Evolutionary conservation across 2,797 vertebrate genomes (phyloP).

Genomic region (Trichosurus vulpecula): DNA sequence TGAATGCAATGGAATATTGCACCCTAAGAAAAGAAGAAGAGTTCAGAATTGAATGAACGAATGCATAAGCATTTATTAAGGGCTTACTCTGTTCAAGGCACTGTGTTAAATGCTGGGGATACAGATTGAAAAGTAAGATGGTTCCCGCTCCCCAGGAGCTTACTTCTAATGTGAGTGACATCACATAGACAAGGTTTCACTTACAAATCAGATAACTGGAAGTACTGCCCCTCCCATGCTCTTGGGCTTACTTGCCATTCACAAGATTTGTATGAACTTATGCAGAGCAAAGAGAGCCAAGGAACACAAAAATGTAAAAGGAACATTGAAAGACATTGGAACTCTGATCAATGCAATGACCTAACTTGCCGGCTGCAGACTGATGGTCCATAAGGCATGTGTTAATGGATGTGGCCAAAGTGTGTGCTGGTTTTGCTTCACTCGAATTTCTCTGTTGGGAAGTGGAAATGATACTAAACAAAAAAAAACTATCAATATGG

Average conservation of each 20-base stretch:
- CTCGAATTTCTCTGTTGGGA: neutral
- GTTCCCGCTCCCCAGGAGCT: neutral
- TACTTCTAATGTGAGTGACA: neutral
- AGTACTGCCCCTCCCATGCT: neutral
- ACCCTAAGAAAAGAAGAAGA: neutral
- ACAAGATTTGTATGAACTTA: neutral
- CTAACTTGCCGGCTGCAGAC: neutral
- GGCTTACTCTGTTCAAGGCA: neutral
- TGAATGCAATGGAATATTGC: neutral
- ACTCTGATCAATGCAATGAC: neutral
- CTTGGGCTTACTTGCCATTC: neutral
- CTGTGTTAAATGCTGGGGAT: neutral
- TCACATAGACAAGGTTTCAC: neutral
- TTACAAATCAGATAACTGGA: neutral
- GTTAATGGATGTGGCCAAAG: neutral
- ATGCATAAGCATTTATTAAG: neutral
- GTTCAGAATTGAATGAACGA: neutral
- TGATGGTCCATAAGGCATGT: neutral
- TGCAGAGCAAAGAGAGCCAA: neutral
- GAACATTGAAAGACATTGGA: neutral
- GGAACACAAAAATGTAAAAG: neutral
- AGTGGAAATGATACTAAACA: neutral
- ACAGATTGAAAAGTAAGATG: neutral
- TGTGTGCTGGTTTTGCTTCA: neutral
- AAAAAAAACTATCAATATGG: neutral